These are phyloP conservation scores for Tigriopus californicus DNA, from an alignment of 2,888 invertebrate genomes.

Conservation along the genomic window DNA sequence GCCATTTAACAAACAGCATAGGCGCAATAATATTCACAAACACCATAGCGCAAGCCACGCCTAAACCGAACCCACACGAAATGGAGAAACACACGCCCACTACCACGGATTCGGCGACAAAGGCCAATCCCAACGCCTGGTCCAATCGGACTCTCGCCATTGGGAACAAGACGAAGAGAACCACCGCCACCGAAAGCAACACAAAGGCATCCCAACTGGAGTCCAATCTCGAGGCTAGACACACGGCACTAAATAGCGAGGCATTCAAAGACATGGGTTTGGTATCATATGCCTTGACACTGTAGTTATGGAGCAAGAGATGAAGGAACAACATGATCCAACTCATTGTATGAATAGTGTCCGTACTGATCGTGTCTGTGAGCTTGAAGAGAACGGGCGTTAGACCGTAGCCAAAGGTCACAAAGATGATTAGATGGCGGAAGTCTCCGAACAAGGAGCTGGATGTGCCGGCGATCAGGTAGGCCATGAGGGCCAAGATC, in stretches of 20 bases:
- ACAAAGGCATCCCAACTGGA: conserved; percentile 72
- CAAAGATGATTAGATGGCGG: neutral
- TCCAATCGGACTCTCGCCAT: conserved; percentile 41
- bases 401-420: neutral
- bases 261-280: conserved; percentile 80
- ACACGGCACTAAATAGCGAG: conserved; percentile 82
- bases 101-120: conserved; percentile 49
- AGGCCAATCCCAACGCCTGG: conserved; percentile 28
- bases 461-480: neutral
- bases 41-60: conserved; percentile 21
- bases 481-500: neutral
- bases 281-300: conserved; percentile 42
- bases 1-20: conserved; percentile 50
- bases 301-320: conserved; percentile 80
- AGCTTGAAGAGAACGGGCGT: conserved; percentile 33
- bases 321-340: conserved; percentile 72
- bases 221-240: conserved; percentile 72
- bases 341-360: conserved; percentile 85
- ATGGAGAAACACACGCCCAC: conserved; percentile 50
- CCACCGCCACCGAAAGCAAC: conserved; percentile 66
- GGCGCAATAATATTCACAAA: conserved; percentile 55
- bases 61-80: neutral
- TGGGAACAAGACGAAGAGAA: conserved; percentile 73
- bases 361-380: conserved; percentile 88
- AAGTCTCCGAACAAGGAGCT: neutral